Evolutionary conservation across 2,113 vertebrate species (phyloP), one percentile per base, ranked within the genome.

Genomic region (Stegostoma tigrinum): DNA sequence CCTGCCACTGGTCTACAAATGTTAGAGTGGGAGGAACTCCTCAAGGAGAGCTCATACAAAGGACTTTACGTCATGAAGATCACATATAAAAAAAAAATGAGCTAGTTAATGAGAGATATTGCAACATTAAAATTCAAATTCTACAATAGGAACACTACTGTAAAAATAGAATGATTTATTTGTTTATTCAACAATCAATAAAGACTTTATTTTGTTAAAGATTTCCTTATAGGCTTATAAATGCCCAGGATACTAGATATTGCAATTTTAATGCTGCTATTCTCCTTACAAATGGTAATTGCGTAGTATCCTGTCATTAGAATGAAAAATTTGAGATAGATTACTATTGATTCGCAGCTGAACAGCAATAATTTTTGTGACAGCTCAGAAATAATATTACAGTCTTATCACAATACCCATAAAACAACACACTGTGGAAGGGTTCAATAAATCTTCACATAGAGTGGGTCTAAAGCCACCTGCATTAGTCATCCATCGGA

Each of bases 201-300:
- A 93, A 66, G 64, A 61, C n/a, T 93, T 93, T 93, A 93, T 66
- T 67, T 93, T 93, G 89, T 93, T 93, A 93, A 93, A 93, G 89
- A 66, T 93, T 93, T 93, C 89, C 61, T 93, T 90, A 90, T 64
- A 17, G 87, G 87, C 52, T 55, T 19, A 90, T 90, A 90, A 93
- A 93, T 66, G 89, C 17, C 34, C 61, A 93, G 61, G 89, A 93
- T 67, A 66, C 34, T 38, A 66, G 89, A 93, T 66, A 93, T 64
- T 93, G 89, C 89, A 93, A 93, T 93, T 93, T 93, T 66, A 93
- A 93, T 93, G 61, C 55, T 38, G 23, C 61, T n/a, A 93, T 93
- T 93, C 89, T 93, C 61, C 89, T 93, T 93, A 38, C 89, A 66
- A 66, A 93, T 66, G 38, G 89, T 93, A 93, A 93, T 66, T 93